Evolutionary conservation across 2,113 vertebrate species (phyloP), one percentile per base, ranked within the genome.

Genomic region (Monarcha castaneiventris): DNA sequence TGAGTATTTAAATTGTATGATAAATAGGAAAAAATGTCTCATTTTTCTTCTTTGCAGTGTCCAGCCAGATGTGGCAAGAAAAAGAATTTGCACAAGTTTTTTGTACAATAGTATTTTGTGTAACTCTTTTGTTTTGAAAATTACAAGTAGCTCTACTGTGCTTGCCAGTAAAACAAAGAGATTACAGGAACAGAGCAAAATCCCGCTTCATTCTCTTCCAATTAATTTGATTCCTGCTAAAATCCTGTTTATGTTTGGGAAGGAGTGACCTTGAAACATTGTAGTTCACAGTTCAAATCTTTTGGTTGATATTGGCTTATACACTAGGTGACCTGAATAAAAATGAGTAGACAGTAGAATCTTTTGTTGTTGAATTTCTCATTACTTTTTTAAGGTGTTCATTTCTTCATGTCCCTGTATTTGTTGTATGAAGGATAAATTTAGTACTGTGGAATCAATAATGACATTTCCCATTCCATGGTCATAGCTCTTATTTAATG

Each of bases 201-300:
- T 5, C 3, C 1, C 9, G 4, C 16, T 93, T 90, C 8, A 39
- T 86, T 90, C n/a, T 86, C 37, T 73, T 94, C 29, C 75, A 92
- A 9, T 66, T 93, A 80, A 79, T 85, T 91, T 75, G 56, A 74
- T 76, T 96, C 72, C 46, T 85, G 30, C 41, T 83, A 77, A 88
- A 95, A 74, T 91, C 43, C 39, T 84, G 43, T 89, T 94, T 71
- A 27, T 80, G 39, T 69, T 88, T 90, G 64, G 59, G 81, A 89
- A 75, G 25, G 61, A 92, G 32, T 84, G 69, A 86, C 80, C 59
- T 90, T 92, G 90, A 96, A 93, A 71, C 48, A 59, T 29, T 92
- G 33, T 43, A 44, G 51, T 71, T 90, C 85, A 77, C 39, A 73
- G 63, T 86, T 94, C 41, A 80, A 37, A 63, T 90, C 5, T 81